Conservation (phyloP, 2,888 invertebrate species). For the Strigamia transsilvanica region DNA sequence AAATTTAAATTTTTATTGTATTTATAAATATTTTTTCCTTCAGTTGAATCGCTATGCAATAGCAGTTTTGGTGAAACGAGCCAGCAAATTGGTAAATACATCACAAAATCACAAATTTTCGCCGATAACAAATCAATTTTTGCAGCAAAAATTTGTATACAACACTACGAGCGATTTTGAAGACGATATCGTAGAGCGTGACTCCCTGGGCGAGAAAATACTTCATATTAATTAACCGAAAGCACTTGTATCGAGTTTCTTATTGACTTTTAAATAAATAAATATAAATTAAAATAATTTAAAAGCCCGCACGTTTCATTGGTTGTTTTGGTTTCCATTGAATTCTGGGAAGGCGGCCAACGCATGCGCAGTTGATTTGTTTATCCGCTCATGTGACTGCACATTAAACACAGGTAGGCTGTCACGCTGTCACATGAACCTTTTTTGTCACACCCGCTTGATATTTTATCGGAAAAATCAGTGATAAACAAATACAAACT, state of each 20-base stretch:
- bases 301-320: too few relatives aligned
- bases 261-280: too few relatives aligned
- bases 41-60: conserved; percentile 8
- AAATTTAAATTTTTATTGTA: not conserved
- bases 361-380: conserved; percentile 13
- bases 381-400: conserved; percentile 24
- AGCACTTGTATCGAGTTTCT: too few relatives aligned
- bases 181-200: not conserved
- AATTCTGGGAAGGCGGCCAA: not conserved
- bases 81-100: not conserved
- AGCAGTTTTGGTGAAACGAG: not conserved
- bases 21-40: not conserved
- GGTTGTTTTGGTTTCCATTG: not conserved
- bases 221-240: not conserved
- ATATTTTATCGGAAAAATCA: not conserved
- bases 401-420: not conserved
- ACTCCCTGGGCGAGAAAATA: not conserved
- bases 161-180: not conserved
- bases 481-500: conserved; percentile 1
- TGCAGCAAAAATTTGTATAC: not conserved
- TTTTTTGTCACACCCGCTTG: not conserved
- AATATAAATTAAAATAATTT: too few relatives aligned
- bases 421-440: not conserved
- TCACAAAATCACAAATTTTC: not conserved
- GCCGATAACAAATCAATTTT: not conserved